These are phyloP conservation scores for Periplaneta americana DNA, from an alignment of 1,140 invertebrate species.

Conservation along the genomic window DNA sequence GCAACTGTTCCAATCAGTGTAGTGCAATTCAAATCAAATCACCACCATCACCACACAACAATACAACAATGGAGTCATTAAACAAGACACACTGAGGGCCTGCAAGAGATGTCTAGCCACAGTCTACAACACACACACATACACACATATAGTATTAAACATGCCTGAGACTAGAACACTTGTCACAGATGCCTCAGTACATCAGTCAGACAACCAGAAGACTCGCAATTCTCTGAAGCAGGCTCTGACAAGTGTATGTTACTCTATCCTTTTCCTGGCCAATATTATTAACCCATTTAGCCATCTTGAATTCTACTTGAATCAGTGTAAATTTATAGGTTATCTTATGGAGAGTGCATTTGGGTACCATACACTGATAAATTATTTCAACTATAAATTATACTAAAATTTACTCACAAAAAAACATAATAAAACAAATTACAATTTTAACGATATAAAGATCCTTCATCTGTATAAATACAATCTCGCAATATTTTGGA, in stretches of 20 bases:
- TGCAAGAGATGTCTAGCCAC: neutral
- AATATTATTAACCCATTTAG: neutral
- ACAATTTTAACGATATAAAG: no score
- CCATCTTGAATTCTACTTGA: neutral
- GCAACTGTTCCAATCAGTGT: neutral
- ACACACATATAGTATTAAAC: no score
- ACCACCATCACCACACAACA: neutral
- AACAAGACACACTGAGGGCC: neutral
- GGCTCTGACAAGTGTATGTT: neutral
- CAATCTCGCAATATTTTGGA: no score
- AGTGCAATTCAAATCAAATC: neutral
- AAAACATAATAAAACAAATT: no score
- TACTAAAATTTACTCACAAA: no score
- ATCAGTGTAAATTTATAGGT: neutral
- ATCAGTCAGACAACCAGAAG: no score
- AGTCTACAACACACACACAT: neutral
- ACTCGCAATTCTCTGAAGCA: neutral
- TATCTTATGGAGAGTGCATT: neutral
- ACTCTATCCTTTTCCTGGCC: neutral
- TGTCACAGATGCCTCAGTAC: no score
- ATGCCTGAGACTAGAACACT: neutral
- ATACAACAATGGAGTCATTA: neutral
- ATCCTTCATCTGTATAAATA: no score
- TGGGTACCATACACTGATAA: neutral
- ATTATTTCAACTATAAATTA: neutral